A percentile compares a stretch with the other conserved stretches of the same genome.
Evolutionary conservation across 2,888 invertebrate genomes (phyloP).

Genomic region (Chrysodeixis includens): DNA sequence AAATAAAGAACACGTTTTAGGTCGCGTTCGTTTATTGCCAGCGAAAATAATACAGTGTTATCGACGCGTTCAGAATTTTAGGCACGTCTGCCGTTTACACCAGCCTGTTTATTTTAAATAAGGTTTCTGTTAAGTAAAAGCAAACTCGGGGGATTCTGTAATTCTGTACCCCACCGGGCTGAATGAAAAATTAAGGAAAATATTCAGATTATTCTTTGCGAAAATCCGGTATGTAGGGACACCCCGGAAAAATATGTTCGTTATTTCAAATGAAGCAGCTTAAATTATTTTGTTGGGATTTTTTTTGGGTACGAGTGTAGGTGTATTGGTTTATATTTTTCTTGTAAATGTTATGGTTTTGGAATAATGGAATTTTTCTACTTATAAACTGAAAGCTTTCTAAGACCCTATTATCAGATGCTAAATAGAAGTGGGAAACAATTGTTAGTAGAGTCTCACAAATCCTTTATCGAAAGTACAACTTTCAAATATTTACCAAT

Average conservation of each 20-base stretch:
- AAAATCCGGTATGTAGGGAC: slow-evolving; percentile 61
- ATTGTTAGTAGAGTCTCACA: too few species aligned
- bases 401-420: too few species aligned
- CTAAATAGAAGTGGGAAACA: too few species aligned
- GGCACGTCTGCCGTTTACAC: slow-evolving; percentile 85
- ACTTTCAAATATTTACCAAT: too few species aligned
- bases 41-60: slow-evolving; percentile 78
- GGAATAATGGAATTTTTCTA: too few species aligned
- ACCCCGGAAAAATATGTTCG: slow-evolving; percentile 38
- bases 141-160: slow-evolving; percentile 81
- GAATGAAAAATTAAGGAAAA: slow-evolving; percentile 85
- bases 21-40: slow-evolving; percentile 73
- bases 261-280: slow-evolving; percentile 44
- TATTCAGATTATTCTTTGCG: slow-evolving; percentile 71
- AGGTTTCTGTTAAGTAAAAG: slow-evolving; percentile 85
- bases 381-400: too few species aligned
- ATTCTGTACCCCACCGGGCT: slow-evolving; percentile 72
- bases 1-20: slow-evolving; percentile 51
- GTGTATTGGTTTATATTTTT: slow-evolving; percentile 5
- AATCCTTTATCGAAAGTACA: too few species aligned
- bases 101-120: slow-evolving; percentile 87
- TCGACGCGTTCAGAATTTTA: slow-evolving; percentile 77
- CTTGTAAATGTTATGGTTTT: neutral
- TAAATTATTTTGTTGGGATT: slow-evolving; percentile 26
- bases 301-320: slow-evolving; percentile 14